Base-by-base conservation (phyloP, 2,888 invertebrate species). In the Napeogenes inachia region DNA sequence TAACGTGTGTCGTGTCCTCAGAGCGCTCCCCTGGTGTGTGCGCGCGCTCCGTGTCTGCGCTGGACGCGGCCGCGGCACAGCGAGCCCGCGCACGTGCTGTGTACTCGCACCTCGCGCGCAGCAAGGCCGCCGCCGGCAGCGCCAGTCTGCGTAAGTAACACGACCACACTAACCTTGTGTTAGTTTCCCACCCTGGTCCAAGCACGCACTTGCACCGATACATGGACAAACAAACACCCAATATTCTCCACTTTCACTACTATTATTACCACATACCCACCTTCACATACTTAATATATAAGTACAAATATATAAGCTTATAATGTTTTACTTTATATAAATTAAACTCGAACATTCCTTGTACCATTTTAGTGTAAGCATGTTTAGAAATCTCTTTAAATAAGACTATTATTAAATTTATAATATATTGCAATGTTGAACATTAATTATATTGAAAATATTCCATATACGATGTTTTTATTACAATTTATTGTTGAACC, bases 21-120 rank as follows among this genome's bases (percentile, higher is more conserved):
- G 69, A 69, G 47, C 62, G 69, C 4, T 66, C 66, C 4, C 64
- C 66, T 4, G 50, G 71, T 30, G 72, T 50, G 30, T 50, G 84
- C 32, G 89, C 91, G 68, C 93, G 98, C 70, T 98, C 98, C 59
- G 96, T 96, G 78, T 98, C 98, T 60, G 98, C 98, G 54, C 95
- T 98, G 76, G 98, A 99, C 91, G 93, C 97, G 70, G 96, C 96
- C 79, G 97, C 97, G 45, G 97, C 95, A 45, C 96, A 97, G 83
- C 92, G 98, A 55, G 98, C 97, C 45, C 94, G 95, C 73, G 96
- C 94, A 0, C 91, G 97, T 47, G 94, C 95, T 45, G 94, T 96
- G 72, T 97, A 97, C 87, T 95, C 96, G 58, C 94, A 94, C 75
- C 92, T 95, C 89, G 93, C 94, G 67, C 91, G 96, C 57, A 94